Conservation (phyloP, 2,113 vertebrate species). For the Phrynosoma platyrhinos region DNA sequence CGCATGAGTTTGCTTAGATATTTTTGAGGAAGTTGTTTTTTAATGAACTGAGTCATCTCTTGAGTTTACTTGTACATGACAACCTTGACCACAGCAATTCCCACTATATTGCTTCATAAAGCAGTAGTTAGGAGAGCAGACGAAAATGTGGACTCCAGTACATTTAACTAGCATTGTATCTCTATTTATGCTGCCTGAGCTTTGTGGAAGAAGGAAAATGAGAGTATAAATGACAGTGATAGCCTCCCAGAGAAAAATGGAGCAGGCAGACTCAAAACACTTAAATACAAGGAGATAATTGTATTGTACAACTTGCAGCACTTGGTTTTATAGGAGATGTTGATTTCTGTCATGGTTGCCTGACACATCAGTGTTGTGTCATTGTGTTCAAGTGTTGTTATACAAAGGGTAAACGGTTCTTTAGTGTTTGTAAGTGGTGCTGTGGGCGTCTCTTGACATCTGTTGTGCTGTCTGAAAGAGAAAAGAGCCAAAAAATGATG, state of each 20-base stretch:
- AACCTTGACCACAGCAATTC: too few species aligned
- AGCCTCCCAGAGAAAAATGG: too few species aligned
- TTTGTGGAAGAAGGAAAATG: background rate
- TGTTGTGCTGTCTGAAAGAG: background rate
- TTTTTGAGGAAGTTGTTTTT: background rate
- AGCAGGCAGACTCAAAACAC: background rate
- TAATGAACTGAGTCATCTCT: background rate
- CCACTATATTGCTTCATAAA: background rate
- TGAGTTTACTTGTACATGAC: too few species aligned
- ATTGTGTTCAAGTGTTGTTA: background rate
- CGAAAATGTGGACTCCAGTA: background rate
- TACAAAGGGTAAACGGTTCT: background rate
- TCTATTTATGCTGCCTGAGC: background rate
- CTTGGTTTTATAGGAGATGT: background rate
- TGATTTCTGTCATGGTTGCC: background rate
- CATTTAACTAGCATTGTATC: background rate
- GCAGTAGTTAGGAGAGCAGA: background rate
- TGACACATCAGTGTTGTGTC: background rate
- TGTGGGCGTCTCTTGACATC: background rate
- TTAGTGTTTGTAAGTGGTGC: background rate
- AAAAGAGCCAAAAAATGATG: background rate
- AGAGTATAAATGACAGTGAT: background rate
- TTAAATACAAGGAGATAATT: too few species aligned
- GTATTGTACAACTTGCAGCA: background rate
- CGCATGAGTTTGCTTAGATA: background rate